Evolutionary conservation across 2,113 vertebrate species (phyloP).

Genomic region (Anarrhichthys ocellatus): DNA sequence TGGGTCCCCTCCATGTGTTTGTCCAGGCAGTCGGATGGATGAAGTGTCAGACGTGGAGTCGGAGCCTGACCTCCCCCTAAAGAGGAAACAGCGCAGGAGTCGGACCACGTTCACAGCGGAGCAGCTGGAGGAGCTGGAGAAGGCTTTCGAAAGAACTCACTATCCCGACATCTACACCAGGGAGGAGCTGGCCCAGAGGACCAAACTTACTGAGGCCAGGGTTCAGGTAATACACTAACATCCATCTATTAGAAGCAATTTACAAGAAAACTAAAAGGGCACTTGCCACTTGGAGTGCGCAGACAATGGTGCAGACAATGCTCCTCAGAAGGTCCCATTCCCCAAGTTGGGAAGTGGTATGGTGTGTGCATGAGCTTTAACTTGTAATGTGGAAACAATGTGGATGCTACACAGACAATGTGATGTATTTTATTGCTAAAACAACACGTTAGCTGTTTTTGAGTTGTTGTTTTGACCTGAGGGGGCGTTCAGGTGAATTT

Average conservation of each 20-base stretch:
- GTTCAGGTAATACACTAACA: constrained; percentile 87
- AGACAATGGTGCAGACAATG: not conserved
- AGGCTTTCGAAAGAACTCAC: constrained; percentile 96
- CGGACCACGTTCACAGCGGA: constrained; percentile 96
- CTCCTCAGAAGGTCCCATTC: not conserved
- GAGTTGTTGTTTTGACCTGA: not conserved
- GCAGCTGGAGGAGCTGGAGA: constrained; percentile 97
- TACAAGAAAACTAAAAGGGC: not conserved
- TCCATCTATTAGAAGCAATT: not conserved
- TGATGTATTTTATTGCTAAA: not conserved
- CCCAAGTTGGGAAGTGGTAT: not conserved
- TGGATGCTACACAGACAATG: not conserved
- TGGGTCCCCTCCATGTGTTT: constrained; percentile 5
- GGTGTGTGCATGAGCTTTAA: too few relatives aligned
- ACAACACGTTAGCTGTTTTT: not conserved
- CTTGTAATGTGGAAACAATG: not conserved
- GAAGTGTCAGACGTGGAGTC: constrained; percentile 96
- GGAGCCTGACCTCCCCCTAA: constrained; percentile 94
- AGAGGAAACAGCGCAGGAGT: constrained; percentile 96
- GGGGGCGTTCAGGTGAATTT: not conserved
- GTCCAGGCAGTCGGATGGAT: constrained; percentile 90
- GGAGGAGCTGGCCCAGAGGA: constrained; percentile 96
- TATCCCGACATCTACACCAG: constrained; percentile 98
- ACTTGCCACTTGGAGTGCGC: not conserved
- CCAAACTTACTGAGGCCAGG: constrained; percentile 94